Conservation (phyloP, 2,888 invertebrate genomes). For the Oxystoma pomonae region DNA sequence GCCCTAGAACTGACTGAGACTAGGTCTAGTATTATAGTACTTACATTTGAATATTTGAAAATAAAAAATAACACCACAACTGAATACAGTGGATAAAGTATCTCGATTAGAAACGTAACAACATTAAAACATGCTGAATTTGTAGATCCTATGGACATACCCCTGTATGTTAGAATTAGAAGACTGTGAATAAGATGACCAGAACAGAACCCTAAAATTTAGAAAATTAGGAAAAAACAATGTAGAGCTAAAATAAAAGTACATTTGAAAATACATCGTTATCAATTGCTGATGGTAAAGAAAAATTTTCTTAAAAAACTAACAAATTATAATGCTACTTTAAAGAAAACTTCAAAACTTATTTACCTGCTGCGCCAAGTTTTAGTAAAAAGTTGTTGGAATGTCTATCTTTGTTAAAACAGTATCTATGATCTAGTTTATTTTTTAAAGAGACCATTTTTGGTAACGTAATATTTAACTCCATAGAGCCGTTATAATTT, state of each 20-base stretch:
- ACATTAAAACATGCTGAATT: conserved; percentile 59
- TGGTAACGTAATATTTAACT: conserved; percentile 45
- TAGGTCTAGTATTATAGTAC: too few species aligned
- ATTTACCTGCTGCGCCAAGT: conserved; percentile 65
- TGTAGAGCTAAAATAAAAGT: too few species aligned
- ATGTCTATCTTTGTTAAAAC: conserved; percentile 65
- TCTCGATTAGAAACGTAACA: conserved; percentile 58
- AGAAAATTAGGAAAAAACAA: too few species aligned
- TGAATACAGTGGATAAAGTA: conserved; percentile 69
- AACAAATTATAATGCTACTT: too few species aligned
- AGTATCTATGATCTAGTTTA: conserved; percentile 55
- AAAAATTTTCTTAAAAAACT: too few species aligned
- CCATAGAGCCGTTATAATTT: conserved; percentile 34
- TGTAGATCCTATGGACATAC: conserved; percentile 56
- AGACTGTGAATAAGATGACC: conserved; percentile 74
- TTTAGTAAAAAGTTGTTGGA: conserved; percentile 71
- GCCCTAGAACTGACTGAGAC: too few species aligned
- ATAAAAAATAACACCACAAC: conserved; percentile 74
- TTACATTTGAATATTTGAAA: conserved; percentile 79
- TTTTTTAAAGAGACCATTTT: conserved; percentile 40
- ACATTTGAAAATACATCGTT: too few species aligned
- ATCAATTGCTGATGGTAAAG: too few species aligned
- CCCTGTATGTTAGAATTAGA: conserved; percentile 64
- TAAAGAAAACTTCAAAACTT: too few species aligned
- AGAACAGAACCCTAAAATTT: conserved; percentile 65